These are phyloP conservation scores for Parapsyche elsis DNA, from an alignment of 1,140 invertebrate genomes.

Conservation along the genomic window DNA sequence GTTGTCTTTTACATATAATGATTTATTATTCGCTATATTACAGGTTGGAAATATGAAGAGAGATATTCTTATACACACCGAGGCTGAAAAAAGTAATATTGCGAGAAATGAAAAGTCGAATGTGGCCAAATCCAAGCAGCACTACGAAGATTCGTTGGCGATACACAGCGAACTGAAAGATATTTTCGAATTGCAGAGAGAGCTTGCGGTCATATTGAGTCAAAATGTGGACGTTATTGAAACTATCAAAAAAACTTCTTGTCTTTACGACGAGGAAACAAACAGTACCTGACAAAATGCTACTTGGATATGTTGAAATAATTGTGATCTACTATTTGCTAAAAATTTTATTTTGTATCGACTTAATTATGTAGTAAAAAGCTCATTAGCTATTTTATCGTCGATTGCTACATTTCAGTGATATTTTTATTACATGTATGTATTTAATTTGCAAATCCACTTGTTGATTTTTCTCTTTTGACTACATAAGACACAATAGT, in stretches of 20 bases:
- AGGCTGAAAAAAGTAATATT: slow-evolving; percentile 41
- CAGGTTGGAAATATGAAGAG: slow-evolving; percentile 52
- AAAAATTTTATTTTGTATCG: too few species aligned
- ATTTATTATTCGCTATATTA: too few species aligned
- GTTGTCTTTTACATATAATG: neutral
- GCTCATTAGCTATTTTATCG: too few species aligned
- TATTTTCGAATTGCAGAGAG: slow-evolving; percentile 47
- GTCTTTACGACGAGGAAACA: neutral
- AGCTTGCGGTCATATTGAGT: slow-evolving; percentile 34
- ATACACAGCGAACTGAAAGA: slow-evolving; percentile 42
- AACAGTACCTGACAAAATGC: neutral
- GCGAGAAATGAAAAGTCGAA: slow-evolving; percentile 43
- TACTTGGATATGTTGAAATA: neutral
- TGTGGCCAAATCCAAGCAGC: slow-evolving; percentile 25
- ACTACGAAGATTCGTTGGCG: slow-evolving; percentile 43
- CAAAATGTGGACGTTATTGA: slow-evolving; percentile 49
- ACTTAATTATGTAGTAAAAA: too few species aligned
- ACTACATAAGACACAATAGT: too few species aligned
- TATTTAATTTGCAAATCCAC: too few species aligned
- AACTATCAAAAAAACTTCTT: neutral
- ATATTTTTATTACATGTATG: too few species aligned
- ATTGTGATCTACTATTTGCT: too few species aligned
- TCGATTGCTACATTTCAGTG: too few species aligned
- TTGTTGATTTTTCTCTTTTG: too few species aligned
- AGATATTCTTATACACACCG: slow-evolving; percentile 29